Conservation (phyloP, 2,797 vertebrate genomes). For the Miichthys miiuy region DNA sequence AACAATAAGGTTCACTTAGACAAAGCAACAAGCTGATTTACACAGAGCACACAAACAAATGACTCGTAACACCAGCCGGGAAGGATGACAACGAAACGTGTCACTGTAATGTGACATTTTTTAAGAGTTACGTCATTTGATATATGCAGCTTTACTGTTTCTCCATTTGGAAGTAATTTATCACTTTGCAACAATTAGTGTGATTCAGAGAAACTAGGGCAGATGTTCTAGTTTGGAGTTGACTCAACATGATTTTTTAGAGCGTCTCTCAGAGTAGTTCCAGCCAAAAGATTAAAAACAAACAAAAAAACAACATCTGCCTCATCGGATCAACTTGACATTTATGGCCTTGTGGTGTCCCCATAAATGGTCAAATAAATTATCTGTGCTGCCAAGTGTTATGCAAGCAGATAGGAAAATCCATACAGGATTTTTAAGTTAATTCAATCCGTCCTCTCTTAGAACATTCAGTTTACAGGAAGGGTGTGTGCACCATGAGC, state of each 20-base stretch:
- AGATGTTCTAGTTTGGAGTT: not conserved
- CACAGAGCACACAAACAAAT: slow-evolving; percentile 7
- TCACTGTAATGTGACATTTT: not conserved
- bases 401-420: not conserved
- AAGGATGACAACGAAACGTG: not conserved
- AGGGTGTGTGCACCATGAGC: not conserved
- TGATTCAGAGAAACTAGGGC: slow-evolving; percentile 1
- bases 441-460: not conserved
- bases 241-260: not conserved
- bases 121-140: not conserved
- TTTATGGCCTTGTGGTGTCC: not conserved
- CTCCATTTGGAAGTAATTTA: not conserved
- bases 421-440: not conserved
- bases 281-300: not conserved
- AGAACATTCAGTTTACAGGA: not conserved
- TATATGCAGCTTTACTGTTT: not conserved
- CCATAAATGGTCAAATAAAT: not conserved
- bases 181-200: not conserved
- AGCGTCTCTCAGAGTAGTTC: not conserved
- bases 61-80: too few relatives aligned
- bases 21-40: not conserved
- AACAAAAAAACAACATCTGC: not conserved
- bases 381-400: not conserved
- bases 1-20: not conserved
- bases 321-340: not conserved